Evolutionary conservation across 2,888 invertebrate species (phyloP), one percentile per base, ranked within the genome.

Genomic region (Parnassius mnemosyne): DNA sequence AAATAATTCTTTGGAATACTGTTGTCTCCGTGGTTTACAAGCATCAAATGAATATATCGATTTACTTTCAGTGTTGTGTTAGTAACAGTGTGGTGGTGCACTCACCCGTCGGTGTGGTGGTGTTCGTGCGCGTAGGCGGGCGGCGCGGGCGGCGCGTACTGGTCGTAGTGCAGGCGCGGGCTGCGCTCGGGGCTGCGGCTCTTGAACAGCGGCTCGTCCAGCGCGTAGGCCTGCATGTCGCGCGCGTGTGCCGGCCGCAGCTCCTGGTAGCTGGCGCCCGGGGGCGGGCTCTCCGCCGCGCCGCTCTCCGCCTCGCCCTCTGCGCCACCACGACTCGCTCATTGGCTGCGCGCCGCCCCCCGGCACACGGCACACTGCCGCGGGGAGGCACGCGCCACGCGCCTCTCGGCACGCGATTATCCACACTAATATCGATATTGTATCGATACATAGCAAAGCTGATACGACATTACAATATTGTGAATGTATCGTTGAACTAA

Each of bases 241-340:
- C 89, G 87, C 78, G 84, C 80, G 83, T 81, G 73, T 69, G 73
- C 63, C 71, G 85, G 85, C 76, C 87, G 83, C 79, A 89, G 84
- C 87, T 89, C 89, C 83, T 89, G 87, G 87, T 89, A 88, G 87
- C 87, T 83, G 85, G 85, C 78, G 80, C 75, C 80, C 78, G 82
- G 84, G 81, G 85, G 84, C 80, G 87, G 85, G 80, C 86, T 84
- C 76, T 81, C 82, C 76, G 77, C 81, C 49, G 49, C 13, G 71
- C 71, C 77, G 72, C 81, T 75, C 80, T 78, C 82, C 79, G 81
- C 78, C 81, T 78, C 84, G 81, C 83, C 82, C 71, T 86, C 87
- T 85, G 86, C 80, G 74, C 80, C 80, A 47, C 16, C 16, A 49
- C 13, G 7, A 81, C 80, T 75, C 76, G 80, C 74, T 73, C 62